Evolutionary conservation across 2,113 vertebrate species (phyloP).

Genomic region (Bothrops jararaca): DNA sequence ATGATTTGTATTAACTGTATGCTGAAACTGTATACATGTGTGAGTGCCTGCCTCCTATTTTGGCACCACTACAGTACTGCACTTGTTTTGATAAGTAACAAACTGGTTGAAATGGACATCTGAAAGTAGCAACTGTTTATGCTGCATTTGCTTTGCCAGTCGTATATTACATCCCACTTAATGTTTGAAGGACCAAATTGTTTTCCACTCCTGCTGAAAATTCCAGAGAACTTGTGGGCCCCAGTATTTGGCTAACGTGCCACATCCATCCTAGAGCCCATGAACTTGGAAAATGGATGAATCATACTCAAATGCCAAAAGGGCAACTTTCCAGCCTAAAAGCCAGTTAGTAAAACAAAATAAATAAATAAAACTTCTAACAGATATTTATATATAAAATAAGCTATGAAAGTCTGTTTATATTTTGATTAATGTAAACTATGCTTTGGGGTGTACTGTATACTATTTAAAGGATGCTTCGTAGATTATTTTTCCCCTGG

Average conservation of each 20-base stretch:
- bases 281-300: neutral
- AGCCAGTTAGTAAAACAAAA: neutral
- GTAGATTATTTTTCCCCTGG: constrained; percentile 27
- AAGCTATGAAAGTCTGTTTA: constrained; percentile 15
- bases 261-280: neutral
- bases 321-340: neutral
- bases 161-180: neutral
- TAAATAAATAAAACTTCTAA: neutral
- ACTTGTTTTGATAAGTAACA: neutral
- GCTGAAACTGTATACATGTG: neutral
- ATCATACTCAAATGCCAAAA: neutral
- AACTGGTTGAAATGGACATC: neutral
- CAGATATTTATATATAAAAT: constrained; percentile 23
- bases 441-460: constrained; percentile 29
- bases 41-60: neutral
- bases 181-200: neutral
- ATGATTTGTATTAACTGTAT: constrained; percentile 38
- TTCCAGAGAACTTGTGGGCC: neutral
- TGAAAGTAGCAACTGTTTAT: neutral
- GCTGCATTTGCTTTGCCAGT: neutral
- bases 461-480: constrained; percentile 55
- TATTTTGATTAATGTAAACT: neutral
- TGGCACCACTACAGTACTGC: constrained; percentile 22
- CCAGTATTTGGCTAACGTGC: neutral
- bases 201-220: neutral